Evolutionary conservation across 2,888 invertebrate genomes (phyloP).

Genomic region (Eupithecia vulgata): DNA sequence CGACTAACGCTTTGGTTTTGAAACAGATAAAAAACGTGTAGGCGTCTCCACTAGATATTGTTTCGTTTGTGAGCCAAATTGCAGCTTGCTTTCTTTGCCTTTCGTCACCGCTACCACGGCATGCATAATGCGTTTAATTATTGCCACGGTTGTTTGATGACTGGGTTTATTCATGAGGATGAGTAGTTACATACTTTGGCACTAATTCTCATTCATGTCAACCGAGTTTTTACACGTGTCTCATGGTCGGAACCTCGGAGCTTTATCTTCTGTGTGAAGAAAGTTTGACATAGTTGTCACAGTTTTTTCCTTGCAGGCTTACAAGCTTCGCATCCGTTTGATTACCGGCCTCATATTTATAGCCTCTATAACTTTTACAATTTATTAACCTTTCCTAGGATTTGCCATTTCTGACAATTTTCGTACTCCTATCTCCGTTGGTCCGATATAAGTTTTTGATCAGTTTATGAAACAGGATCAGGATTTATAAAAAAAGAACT

Average conservation of each 20-base stretch:
- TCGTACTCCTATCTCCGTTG: too few species aligned
- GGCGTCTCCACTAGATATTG: constrained; percentile 33
- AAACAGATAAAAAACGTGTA: constrained; percentile 16
- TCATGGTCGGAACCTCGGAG: constrained; percentile 18
- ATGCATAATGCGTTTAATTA: constrained; percentile 71
- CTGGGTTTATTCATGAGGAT: constrained; percentile 63
- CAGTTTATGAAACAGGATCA: too few species aligned
- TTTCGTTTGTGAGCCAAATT: constrained; percentile 55
- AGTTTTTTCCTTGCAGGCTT: neutral
- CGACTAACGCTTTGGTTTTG: too few species aligned
- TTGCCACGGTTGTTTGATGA: constrained; percentile 62
- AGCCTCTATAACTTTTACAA: too few species aligned
- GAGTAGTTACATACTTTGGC: constrained; percentile 42
- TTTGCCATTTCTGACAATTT: too few species aligned
- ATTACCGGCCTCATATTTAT: neutral
- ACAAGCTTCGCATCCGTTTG: neutral
- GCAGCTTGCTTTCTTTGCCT: constrained; percentile 64
- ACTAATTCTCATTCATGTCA: constrained; percentile 54
- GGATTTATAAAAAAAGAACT: too few species aligned
- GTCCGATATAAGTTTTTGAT: too few species aligned
- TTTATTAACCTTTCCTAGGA: too few species aligned
- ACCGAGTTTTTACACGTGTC: constrained; percentile 41
- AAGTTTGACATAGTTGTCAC: constrained; percentile 2
- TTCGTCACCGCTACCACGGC: constrained; percentile 62
- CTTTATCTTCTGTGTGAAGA: constrained; percentile 19